Evolutionary conservation across 1,140 invertebrate genomes (phyloP), one percentile per base, ranked within the genome.

Genomic region (Heliconius himera): DNA sequence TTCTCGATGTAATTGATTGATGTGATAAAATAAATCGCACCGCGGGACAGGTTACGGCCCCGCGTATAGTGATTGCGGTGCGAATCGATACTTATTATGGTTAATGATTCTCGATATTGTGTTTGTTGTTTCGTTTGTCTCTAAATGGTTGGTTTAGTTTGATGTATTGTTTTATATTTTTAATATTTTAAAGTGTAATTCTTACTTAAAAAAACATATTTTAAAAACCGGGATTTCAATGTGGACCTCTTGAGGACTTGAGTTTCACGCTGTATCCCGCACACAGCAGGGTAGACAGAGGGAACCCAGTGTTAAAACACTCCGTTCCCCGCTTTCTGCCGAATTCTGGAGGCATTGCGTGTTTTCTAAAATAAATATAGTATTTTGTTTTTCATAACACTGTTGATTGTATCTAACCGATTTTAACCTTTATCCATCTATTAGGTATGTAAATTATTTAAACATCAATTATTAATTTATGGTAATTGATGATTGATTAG

Each of bases 1-100:
- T 82, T 84, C 84, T 87, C 85, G 76, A 72, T 81, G 81, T 90
- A 89, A 90, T 90, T 91, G 87, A 93, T 91, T 90, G 89, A 91
- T 89, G 85, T 86, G 81, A 90, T 91, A 84, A 89, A 90, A 91
- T 89, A 89, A 90, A 91, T 90, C 83, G 85, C 74, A 79, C 83
- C 84, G 81, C 81, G 70, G 77, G 71, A 70, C 83, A 49, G 77
- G 78, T 79, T 85, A n/a, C 38, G 84, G 78, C 72, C 75, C 70
- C 76, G 80, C 80, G 78, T 73, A 81, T 81, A 78, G 80, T 81
- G 79, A 78, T 73, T 22, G 80, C 74, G 84, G 78, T 86, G 83
- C 87, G 85, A 88, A 89, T 88, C 83, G 81, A 76, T 82, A 86
- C 89, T 89, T 87, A 85, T 83, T 83, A 73, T 74, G 82, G 36